Conservation (phyloP, 1,140 invertebrate genomes). For the Lordiphosa stackelbergi region DNA sequence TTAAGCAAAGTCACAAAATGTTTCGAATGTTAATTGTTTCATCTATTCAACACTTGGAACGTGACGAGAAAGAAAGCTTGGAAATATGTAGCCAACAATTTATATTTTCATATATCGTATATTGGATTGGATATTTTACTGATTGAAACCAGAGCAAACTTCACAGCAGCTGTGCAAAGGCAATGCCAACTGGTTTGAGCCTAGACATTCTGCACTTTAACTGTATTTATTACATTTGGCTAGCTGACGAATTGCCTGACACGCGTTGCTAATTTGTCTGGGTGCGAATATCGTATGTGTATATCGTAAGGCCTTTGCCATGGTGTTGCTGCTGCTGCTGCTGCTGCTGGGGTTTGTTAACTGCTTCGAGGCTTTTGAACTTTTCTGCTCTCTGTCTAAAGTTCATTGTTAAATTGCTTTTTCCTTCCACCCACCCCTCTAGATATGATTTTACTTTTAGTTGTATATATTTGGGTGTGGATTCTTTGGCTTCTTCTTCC, state of each 20-base stretch:
- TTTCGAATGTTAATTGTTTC: too few species aligned
- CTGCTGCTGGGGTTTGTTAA: slow-evolving; percentile 39
- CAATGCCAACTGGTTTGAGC: slow-evolving; percentile 48
- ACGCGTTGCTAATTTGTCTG: slow-evolving; percentile 49
- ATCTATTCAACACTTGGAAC: too few species aligned
- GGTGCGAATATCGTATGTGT: slow-evolving; percentile 17
- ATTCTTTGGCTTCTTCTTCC: slow-evolving; percentile 11
- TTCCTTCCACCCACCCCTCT: not conserved
- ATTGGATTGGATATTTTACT: slow-evolving; percentile 14
- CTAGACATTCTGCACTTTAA: slow-evolving; percentile 22
- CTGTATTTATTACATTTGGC: slow-evolving; percentile 24
- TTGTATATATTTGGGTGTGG: not conserved
- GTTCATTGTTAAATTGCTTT: slow-evolving; percentile 56
- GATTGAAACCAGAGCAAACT: slow-evolving; percentile 46
- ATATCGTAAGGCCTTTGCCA: slow-evolving; percentile 12
- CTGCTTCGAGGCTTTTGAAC: slow-evolving; percentile 52
- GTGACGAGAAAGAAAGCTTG: too few species aligned
- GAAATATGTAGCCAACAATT: not conserved
- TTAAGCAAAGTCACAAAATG: too few species aligned
- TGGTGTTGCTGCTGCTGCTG: slow-evolving; percentile 21
- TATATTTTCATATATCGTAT: not conserved
- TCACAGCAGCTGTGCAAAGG: slow-evolving; percentile 39
- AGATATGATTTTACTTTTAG: slow-evolving; percentile 5
- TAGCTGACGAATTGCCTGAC: slow-evolving; percentile 29
- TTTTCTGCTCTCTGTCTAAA: slow-evolving; percentile 41